Base-by-base conservation (phyloP, 2,797 vertebrate genomes). In the Echeneis naucrates region DNA sequence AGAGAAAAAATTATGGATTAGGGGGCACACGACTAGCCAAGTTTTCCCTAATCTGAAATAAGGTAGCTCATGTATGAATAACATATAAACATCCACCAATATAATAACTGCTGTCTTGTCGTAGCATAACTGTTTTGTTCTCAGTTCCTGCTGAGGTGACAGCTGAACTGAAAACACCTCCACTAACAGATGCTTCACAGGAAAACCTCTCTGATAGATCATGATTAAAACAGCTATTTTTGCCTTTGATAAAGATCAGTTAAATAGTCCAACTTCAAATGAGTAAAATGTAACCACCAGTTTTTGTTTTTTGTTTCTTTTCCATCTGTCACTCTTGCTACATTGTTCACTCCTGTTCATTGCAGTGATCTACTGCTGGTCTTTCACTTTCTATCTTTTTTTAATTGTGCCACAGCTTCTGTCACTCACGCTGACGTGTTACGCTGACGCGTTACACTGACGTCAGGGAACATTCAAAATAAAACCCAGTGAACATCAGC, bases 321-420 rank as follows among this genome's bases (percentile, higher is more conserved):
- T n/a, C n/a, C n/a, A n/a, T n/a, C n/a, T n/a, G n/a, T n/a, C n/a
- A 13, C 11, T 33, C 17, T 10, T 51, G 8, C 11, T 40, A 21
- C 24, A 38, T 33, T 9, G 35, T 9, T 13, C 17, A 2, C 19
- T 48, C 35, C 12, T 9, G 16, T 11, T 8, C 30, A n/a, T n/a
- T n/a, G n/a, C n/a, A n/a, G n/a, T n/a, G n/a, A n/a, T n/a, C 2
- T 8, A 16, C n/a, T 27, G 4, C 63, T 77, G 81, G 78, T 82
- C 78, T 84, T 68, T 81, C 68, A 86, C 77, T 90, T 91, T 84
- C 89, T 89, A 14, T 19, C 89, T 88, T 21, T 27, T 8, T 32
- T 21, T 4, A 23, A 0, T 4, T 5, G 16, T 30, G 4, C 62
- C 54, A 35, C 1, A 9, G 0, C 12, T 33, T 27, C 3, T 69